Conservation (phyloP, 2,888 invertebrate genomes). For the Harpalus rubripes region DNA sequence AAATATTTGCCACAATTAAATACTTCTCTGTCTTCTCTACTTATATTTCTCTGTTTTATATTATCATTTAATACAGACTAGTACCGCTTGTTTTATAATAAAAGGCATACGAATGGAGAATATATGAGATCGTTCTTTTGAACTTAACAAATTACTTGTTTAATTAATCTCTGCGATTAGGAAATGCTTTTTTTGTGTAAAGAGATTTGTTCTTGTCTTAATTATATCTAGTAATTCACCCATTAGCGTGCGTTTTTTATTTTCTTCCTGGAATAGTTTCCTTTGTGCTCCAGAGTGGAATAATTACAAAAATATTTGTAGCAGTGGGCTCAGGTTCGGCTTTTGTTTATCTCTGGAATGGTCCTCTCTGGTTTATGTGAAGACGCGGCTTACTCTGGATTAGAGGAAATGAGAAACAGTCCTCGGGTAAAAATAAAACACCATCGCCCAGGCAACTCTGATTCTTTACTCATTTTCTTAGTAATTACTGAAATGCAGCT, state of each 20-base stretch:
- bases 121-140: not conserved
- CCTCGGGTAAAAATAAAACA: slow-evolving; percentile 46
- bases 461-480: slow-evolving; percentile 48
- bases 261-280: slow-evolving; percentile 55
- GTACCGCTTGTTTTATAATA: not conserved
- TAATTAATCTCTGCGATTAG: slow-evolving; percentile 55
- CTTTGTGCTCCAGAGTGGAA: slow-evolving; percentile 57
- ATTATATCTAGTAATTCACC: slow-evolving; percentile 62
- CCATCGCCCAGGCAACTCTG: not conserved
- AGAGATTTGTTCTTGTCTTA: slow-evolving; percentile 65
- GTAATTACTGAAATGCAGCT: slow-evolving; percentile 40
- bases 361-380: slow-evolving; percentile 21
- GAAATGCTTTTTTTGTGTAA: slow-evolving; percentile 37
- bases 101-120: not conserved
- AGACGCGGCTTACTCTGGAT: slow-evolving; percentile 49
- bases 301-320: slow-evolving; percentile 63
- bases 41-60: too few species aligned
- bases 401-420: slow-evolving; percentile 41
- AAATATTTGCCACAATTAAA: too few species aligned
- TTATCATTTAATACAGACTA: too few species aligned
- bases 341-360: slow-evolving; percentile 58
- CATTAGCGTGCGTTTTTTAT: slow-evolving; percentile 56
- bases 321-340: slow-evolving; percentile 21
- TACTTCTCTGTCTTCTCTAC: too few species aligned
- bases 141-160: slow-evolving; percentile 52